Percentiles rank a stretch among this genome's conserved stretches.
phyloP scores from a whole-genome alignment of 2,113 vertebrate species.

The Rissa tridactyla region DNA sequence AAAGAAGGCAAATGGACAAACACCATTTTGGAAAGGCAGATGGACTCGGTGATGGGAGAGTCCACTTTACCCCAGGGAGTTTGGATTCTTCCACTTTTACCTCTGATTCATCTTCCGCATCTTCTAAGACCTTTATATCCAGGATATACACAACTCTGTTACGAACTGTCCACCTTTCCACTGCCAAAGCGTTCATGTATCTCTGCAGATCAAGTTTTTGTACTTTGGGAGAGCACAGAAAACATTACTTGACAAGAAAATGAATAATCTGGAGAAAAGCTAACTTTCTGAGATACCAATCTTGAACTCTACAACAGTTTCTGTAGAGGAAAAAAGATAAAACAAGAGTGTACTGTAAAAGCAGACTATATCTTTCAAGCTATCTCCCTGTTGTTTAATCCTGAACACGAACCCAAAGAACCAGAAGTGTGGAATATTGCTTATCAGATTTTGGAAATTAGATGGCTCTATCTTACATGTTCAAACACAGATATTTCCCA shows the following conservation, averaged over 20 bases:
- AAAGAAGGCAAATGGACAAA: background rate
- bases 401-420: background rate
- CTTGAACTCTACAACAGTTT: background rate
- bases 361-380: background rate
- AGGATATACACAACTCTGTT: background rate
- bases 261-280: background rate
- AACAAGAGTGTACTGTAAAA: background rate
- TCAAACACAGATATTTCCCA: background rate
- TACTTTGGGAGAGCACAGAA: background rate
- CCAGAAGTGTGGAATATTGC: background rate
- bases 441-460: background rate
- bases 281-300: background rate
- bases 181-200: background rate
- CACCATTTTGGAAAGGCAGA: background rate
- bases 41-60: fast-evolving
- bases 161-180: background rate
- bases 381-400: background rate
- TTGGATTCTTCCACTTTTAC: background rate
- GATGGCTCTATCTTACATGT: background rate
- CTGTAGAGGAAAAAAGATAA: background rate
- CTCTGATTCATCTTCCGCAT: background rate
- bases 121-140: background rate
- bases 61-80: background rate
- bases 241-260: background rate
- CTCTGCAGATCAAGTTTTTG: background rate